A percentile compares a stretch with the other conserved stretches of the same genome.
These are phyloP conservation scores for Rhopalosiphum nymphaeae DNA, from an alignment of 2,888 invertebrate genomes.

Conservation along the genomic window DNA sequence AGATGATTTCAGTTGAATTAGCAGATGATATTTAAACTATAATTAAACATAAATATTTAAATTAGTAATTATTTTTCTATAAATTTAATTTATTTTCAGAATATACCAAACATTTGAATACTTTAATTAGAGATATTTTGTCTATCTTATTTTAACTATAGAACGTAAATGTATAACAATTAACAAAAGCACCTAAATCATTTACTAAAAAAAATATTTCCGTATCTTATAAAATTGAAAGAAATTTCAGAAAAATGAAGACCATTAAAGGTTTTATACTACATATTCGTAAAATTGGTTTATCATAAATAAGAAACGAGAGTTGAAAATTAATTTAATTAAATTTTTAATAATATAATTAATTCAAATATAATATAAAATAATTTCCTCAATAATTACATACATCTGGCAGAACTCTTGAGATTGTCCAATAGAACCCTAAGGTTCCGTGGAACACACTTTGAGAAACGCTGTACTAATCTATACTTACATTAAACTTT, in stretches of 20 bases:
- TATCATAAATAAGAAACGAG: background rate
- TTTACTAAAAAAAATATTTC: background rate
- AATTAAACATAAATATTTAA: background rate
- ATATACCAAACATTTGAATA: background rate
- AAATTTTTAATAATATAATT: no score
- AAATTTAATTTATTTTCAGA: background rate
- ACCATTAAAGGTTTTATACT: background rate
- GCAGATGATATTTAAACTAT: slow-evolving; percentile 30
- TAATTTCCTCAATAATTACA: no score
- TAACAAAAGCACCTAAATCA: background rate
- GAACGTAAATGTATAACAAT: background rate
- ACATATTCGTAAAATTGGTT: background rate
- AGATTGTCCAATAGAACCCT: no score
- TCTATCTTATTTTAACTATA: background rate
- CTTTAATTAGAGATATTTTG: background rate
- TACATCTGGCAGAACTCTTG: no score
- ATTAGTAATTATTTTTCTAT: background rate
- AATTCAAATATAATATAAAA: no score
- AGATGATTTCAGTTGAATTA: background rate
- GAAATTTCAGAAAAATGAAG: background rate
- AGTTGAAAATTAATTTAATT: background rate
- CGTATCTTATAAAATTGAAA: background rate
- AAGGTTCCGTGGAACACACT: no score
- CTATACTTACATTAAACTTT: background rate
- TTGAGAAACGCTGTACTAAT: no score